Base-by-base conservation (phyloP, 2,797 vertebrate species). In the Acridotheres tristis region DNA sequence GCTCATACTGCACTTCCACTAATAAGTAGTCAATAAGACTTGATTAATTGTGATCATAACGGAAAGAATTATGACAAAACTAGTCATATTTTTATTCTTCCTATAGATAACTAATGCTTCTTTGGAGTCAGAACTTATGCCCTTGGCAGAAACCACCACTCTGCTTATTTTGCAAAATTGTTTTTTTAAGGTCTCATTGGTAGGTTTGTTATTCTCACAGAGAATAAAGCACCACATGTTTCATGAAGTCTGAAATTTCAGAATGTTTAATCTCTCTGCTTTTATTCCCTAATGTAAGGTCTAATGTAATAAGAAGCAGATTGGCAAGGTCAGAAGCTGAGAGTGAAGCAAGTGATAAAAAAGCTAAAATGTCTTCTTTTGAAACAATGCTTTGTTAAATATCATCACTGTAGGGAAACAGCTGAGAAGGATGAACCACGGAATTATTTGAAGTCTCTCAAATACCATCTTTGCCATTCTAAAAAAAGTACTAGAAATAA, bases 271-370 rank as follows among this genome's bases (percentile, higher is more conserved):
- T 77, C 36, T 82, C 47, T 65, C 57, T 84, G 47, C 15, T 88
- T 89, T 88, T 85, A 91, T 80, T 93, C 66, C 78, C 79, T 66
- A 66, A 42, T 74, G 84, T 75, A 87, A 89, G 26, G 79, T 66
- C 58, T 69, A 82, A 86, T 66, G 58, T 32, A 85, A 84, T 77
- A 94, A 93, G 72, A 91, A 74, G 29, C n/a, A 85, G 68, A 93
- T 92, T 83, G 47, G 38, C 87, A 94, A 96, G 73, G 87, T 83
- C 87, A 93, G 51, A 93, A 59, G 55, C 89, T 91, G 79, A 94
- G 62, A 84, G 76, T 55, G 36, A 95, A 93, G 51, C 29, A 89
- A 89, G 73, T 62, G 75, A 88, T 71, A 76, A 79, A 92, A 85
- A 88, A 85, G 81, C 59, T 62, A 88, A 85, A 92, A 95, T 86